A percentile compares a stretch with the other conserved stretches of the same genome.
Evolutionary conservation across 2,888 invertebrate species (phyloP).

Genomic region (Tetragonisca angustula): DNA sequence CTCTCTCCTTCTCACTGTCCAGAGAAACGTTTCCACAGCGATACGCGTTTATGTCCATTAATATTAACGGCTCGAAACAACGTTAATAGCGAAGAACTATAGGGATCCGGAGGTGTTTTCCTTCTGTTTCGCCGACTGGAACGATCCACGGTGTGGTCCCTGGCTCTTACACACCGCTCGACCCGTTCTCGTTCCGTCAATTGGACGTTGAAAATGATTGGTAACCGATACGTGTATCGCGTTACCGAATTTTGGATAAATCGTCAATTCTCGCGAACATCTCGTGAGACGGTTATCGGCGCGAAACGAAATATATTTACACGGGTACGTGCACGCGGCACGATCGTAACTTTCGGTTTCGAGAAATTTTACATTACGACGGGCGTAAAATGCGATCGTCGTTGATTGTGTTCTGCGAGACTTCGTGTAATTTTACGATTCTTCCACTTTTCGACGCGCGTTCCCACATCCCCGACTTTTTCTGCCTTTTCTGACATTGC

Average conservation of each 20-base stretch:
- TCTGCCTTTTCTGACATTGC: too few relatives aligned
- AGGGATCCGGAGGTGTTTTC: slow-evolving; percentile 61
- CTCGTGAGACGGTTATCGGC: neutral
- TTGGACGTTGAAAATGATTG: neutral
- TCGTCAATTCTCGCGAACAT: neutral
- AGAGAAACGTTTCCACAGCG: slow-evolving; percentile 52
- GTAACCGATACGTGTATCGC: neutral
- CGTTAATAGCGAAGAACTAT: slow-evolving; percentile 76
- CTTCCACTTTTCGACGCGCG: neutral
- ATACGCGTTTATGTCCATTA: slow-evolving; percentile 76
- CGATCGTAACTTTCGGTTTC: too few relatives aligned
- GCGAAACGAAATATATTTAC: too few relatives aligned
- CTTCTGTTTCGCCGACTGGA: slow-evolving; percentile 25
- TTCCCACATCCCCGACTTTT: too few relatives aligned
- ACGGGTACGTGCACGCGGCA: too few relatives aligned
- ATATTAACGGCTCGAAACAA: slow-evolving; percentile 79
- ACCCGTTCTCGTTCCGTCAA: slow-evolving; percentile 13
- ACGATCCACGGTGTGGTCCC: slow-evolving; percentile 24
- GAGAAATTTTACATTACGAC: too few relatives aligned
- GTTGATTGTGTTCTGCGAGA: neutral
- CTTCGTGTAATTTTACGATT: neutral
- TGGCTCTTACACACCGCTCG: neutral
- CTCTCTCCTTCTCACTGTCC: neutral
- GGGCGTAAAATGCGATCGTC: neutral
- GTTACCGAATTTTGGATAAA: neutral